phyloP scores from a whole-genome alignment of 30 jellyfish, hydroid and myxozoan species.

The Cassiopea xamachana region DNA sequence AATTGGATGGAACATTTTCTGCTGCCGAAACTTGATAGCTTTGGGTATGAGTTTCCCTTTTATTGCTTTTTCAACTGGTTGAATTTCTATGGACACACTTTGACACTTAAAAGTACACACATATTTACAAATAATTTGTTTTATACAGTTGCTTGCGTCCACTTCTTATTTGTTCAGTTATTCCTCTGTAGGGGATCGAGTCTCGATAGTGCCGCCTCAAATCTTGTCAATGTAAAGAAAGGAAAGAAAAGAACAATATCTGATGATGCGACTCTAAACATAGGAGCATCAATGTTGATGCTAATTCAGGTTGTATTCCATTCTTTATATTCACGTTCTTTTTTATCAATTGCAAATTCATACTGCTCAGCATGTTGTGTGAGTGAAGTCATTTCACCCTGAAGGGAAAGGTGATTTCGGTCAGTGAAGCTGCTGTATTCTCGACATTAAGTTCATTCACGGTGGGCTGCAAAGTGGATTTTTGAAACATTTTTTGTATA shows the following conservation, averaged over 20 bases:
- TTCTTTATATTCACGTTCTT: background rate
- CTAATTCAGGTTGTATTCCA: constrained; percentile 1
- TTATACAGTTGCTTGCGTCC: background rate
- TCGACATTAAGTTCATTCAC: no score
- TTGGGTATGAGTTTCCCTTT: constrained; percentile 23
- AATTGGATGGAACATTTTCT: constrained; percentile 36
- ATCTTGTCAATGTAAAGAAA: background rate
- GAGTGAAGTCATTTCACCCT: no score
- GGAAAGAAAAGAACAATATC: constrained; percentile 11
- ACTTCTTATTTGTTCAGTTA: background rate
- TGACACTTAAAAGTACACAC: no score
- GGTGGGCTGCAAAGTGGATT: no score
- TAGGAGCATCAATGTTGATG: constrained; percentile 34
- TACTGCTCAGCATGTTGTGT: no score
- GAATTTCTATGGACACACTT: background rate
- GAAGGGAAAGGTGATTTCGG: no score
- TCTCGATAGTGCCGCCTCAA: constrained; percentile 26
- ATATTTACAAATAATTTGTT: background rate
- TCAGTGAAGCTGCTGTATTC: no score
- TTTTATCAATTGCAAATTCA: no score
- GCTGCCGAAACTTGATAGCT: constrained; percentile 29
- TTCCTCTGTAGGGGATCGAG: constrained; percentile 16
- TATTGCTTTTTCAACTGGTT: background rate
- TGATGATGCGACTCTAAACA: constrained; percentile 4
- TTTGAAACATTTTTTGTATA: no score